These are phyloP conservation scores for Macrotus californicus DNA, from an alignment of 2,113 vertebrate genomes.

Conservation along the genomic window DNA sequence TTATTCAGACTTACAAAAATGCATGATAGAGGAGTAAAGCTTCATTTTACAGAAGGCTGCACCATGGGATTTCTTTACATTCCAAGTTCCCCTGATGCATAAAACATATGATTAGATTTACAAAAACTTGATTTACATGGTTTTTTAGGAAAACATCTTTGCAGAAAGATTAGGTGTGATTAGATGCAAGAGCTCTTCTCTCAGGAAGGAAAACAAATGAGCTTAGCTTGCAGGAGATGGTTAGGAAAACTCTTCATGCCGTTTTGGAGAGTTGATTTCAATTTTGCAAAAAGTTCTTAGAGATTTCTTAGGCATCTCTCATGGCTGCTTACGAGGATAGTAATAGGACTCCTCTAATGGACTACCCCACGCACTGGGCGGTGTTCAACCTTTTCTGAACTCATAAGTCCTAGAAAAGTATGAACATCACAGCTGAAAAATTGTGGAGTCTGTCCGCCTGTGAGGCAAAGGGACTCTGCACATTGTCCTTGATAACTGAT, in stretches of 20 bases:
- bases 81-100: constrained; percentile 68
- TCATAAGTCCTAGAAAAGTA: neutral
- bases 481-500: neutral
- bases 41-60: constrained; percentile 68
- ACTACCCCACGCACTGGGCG: neutral
- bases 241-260: neutral
- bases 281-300: neutral
- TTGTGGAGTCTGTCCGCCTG: neutral
- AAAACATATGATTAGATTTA: constrained; percentile 74
- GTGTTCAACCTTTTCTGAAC: neutral
- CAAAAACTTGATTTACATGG: constrained; percentile 69
- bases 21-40: constrained; percentile 64
- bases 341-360: neutral
- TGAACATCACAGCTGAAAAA: neutral
- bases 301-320: neutral
- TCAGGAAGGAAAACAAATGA: constrained; percentile 54
- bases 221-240: constrained; percentile 29
- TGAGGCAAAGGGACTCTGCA: neutral
- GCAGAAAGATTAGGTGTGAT: constrained; percentile 69
- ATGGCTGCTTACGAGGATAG: neutral
- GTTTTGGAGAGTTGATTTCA: constrained; percentile 43
- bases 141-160: constrained; percentile 65
- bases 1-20: constrained; percentile 63
- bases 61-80: constrained; percentile 65
- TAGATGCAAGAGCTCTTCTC: constrained; percentile 62